phyloP scores from a whole-genome alignment of 2,113 vertebrate genomes.

The Channa maculata region DNA sequence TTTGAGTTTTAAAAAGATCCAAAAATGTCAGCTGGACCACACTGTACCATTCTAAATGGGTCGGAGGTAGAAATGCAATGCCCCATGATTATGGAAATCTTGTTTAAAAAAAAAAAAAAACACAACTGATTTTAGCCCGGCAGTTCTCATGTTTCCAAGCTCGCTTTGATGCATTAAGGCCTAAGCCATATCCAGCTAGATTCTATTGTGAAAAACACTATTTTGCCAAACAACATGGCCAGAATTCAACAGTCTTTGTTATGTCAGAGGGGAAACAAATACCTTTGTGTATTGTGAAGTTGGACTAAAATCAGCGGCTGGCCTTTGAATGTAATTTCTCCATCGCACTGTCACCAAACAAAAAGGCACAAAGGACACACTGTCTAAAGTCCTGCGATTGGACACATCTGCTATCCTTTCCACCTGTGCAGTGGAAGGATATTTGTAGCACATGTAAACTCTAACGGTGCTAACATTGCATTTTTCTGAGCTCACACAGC shows the following conservation, averaged over 20 bases:
- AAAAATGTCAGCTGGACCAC: not conserved
- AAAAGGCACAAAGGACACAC: not conserved
- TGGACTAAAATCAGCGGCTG: slow-evolving; percentile 1
- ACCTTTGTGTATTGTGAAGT: slow-evolving; percentile 10
- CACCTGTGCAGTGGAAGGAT: slow-evolving; percentile 47
- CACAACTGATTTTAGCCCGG: not conserved
- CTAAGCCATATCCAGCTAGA: slow-evolving; percentile 11
- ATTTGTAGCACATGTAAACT: slow-evolving; percentile 67
- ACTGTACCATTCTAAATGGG: not conserved
- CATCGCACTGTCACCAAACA: not conserved
- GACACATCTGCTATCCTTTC: slow-evolving; percentile 25
- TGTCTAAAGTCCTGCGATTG: not conserved
- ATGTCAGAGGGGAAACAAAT: slow-evolving; percentile 1
- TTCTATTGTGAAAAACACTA: slow-evolving; percentile 4
- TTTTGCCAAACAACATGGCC: slow-evolving; percentile 13
- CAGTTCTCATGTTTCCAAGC: slow-evolving; percentile 13
- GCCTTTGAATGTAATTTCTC: not conserved
- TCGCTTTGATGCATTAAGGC: slow-evolving; percentile 15
- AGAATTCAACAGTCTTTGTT: slow-evolving; percentile 21
- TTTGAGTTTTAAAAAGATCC: not conserved
- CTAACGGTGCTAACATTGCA: slow-evolving; percentile 43
- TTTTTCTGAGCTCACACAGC: slow-evolving; percentile 45
- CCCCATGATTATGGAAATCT: no score
- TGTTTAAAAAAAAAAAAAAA: no score
- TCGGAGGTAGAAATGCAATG: no score